These are phyloP conservation scores for Caenorhabditis zanzibari DNA, from an alignment of 2,888 invertebrate genomes.

Conservation along the genomic window DNA sequence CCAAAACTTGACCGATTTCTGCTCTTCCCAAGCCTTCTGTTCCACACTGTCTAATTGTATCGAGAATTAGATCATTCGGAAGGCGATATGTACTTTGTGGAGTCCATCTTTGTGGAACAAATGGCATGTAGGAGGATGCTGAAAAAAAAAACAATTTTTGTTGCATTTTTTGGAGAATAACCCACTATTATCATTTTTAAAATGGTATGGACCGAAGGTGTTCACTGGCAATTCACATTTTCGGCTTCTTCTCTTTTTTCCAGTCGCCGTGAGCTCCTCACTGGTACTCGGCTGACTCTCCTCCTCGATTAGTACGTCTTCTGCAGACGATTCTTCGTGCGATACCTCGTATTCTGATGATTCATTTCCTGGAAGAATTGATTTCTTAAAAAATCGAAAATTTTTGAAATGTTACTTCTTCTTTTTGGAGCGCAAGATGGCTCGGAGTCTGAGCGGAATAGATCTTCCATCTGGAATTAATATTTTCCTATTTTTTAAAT, in stretches of 20 bases:
- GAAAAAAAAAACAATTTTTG: background rate
- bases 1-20: conserved; percentile 74
- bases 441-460: background rate
- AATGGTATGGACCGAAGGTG: conserved; percentile 31
- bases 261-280: background rate
- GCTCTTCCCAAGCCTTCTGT: conserved; percentile 43
- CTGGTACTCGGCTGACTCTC: conserved; percentile 12
- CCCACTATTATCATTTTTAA: conserved; percentile 56
- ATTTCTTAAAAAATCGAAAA: background rate
- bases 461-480: background rate
- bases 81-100: conserved; percentile 63
- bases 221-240: background rate
- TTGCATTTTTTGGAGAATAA: background rate
- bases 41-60: conserved; percentile 54
- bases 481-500: background rate
- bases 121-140: conserved; percentile 66
- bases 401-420: background rate
- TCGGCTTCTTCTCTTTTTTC: background rate
- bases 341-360: conserved; percentile 26
- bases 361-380: conserved; percentile 22
- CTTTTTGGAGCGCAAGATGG: background rate
- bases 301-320: background rate
- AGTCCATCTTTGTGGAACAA: conserved; percentile 63
- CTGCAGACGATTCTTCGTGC: background rate
- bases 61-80: conserved; percentile 65